Conservation (phyloP, 2,113 vertebrate genomes). For the Seriola dumerili region DNA sequence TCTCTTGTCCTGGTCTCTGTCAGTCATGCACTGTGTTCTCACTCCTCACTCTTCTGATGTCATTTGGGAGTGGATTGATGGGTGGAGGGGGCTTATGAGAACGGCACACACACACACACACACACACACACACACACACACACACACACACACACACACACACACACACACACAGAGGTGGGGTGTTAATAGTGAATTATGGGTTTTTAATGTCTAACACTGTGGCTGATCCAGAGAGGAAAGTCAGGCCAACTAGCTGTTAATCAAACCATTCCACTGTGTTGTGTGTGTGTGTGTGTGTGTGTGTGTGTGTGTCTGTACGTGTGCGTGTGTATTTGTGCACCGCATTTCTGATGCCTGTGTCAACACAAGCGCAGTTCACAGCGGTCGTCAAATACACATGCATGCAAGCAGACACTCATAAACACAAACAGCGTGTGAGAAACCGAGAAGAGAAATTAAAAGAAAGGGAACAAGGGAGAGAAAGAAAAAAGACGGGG, state of each 20-base stretch:
- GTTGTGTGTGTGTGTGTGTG: conserved; percentile 18
- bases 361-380: conserved; percentile 35
- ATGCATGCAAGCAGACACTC: conserved; percentile 42
- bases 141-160: conserved; percentile 2
- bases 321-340: conserved; percentile 17
- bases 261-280: conserved; percentile 64
- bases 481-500: conserved; percentile 50
- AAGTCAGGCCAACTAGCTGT: conserved; percentile 60
- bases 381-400: conserved; percentile 30
- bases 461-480: conserved; percentile 7
- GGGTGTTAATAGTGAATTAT: conserved; percentile 66
- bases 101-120: conserved; percentile 31
- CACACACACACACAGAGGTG: background rate
- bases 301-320: conserved; percentile 28
- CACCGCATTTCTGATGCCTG: conserved; percentile 31
- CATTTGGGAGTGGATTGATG: conserved; percentile 72
- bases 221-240: conserved; percentile 62
- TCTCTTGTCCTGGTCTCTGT: conserved; percentile 57
- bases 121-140: conserved; percentile 17
- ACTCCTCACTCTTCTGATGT: conserved; percentile 72
- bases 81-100: conserved; percentile 63
- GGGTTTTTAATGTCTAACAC: conserved; percentile 69
- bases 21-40: conserved; percentile 64
- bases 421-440: conserved; percentile 62
- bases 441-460: conserved; percentile 44